Base-by-base conservation (phyloP, 2,888 invertebrate genomes). In the Himalopsyche anomala region DNA sequence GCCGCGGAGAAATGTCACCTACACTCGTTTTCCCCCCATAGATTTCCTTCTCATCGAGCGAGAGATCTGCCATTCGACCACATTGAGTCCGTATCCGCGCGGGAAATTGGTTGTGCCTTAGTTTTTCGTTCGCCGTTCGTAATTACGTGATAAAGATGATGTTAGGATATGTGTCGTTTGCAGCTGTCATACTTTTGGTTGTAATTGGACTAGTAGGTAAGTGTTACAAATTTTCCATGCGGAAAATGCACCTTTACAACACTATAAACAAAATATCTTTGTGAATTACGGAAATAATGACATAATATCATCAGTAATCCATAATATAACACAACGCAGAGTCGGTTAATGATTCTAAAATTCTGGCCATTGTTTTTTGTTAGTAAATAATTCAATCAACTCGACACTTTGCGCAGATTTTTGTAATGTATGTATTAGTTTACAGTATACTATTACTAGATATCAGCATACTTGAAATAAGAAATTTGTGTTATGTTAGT, bases 31-130 rank as follows among this genome's bases (percentile, higher is more conserved):
- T 82, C 55, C 54, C 54, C 55, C 55, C 54, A 82, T 55, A 55
- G 56, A 56, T 83, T 56, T 83, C 56, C 56, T 19, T 62, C 83
- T 55, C 55, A 55, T 42, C 83, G 62, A 83, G 55, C 38, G n/a
- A 56, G 42, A 38, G 17, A 40, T 83, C 83, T 38, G 15, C 54
- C 55, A 38, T 82, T 54, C 36, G 55, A 82, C 17, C 38, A 38
- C 82, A 55, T 55, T 38, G 38, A 40, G 11, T 54, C 12, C 55
- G 54, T 12, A 54, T 28, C 19, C 38, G 45, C n/a, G 79, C 79
- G 54, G 28, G 51, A 79, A 51, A 45, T 74, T 36, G 80, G 80
- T 80, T 84, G 84, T 84, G 84, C 84, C 84, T 84, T 84, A 55
- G 56, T 84, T 83, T 83, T 74, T 74, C 74, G 74, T 74, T 74